phyloP scores from a whole-genome alignment of 1,140 invertebrate genomes.

The Drosophila bocqueti region DNA sequence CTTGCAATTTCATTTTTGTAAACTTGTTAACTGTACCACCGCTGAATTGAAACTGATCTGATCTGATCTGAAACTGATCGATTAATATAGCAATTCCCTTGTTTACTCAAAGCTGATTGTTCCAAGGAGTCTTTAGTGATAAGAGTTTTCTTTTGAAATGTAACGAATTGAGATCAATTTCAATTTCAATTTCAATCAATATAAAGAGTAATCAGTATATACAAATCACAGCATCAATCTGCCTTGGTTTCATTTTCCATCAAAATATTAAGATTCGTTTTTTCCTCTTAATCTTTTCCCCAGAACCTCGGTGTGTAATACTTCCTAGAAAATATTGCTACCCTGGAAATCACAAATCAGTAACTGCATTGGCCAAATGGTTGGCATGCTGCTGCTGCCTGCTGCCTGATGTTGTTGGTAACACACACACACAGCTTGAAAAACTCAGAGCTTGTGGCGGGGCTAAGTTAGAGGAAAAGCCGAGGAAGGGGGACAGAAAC shows the following conservation, averaged over 20 bases:
- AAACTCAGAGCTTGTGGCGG: slow-evolving; percentile 27
- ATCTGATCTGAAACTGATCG: too few species aligned
- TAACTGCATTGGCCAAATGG: slow-evolving; percentile 59
- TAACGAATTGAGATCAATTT: background rate
- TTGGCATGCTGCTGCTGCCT: slow-evolving; percentile 38
- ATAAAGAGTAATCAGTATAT: background rate
- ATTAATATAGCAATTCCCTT: background rate
- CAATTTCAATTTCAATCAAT: too few species aligned
- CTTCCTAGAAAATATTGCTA: slow-evolving; percentile 4
- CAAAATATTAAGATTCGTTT: background rate
- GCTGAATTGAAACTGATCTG: background rate
- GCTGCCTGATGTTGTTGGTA: slow-evolving; percentile 17
- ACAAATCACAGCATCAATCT: background rate
- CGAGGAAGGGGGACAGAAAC: background rate
- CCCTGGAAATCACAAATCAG: slow-evolving; percentile 59
- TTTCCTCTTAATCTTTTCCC: background rate
- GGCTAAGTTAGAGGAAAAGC: slow-evolving; percentile 4
- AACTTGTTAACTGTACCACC: background rate
- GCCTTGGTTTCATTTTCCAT: background rate
- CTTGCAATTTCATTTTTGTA: background rate
- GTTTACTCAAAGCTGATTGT: background rate
- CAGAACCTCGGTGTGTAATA: background rate
- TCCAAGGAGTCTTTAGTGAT: background rate
- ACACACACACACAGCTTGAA: slow-evolving; percentile 53
- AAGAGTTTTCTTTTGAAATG: background rate